Evolutionary conservation across 2,888 invertebrate species (phyloP), one percentile per base, ranked within the genome.

Genomic region (Coleophora deauratella): DNA sequence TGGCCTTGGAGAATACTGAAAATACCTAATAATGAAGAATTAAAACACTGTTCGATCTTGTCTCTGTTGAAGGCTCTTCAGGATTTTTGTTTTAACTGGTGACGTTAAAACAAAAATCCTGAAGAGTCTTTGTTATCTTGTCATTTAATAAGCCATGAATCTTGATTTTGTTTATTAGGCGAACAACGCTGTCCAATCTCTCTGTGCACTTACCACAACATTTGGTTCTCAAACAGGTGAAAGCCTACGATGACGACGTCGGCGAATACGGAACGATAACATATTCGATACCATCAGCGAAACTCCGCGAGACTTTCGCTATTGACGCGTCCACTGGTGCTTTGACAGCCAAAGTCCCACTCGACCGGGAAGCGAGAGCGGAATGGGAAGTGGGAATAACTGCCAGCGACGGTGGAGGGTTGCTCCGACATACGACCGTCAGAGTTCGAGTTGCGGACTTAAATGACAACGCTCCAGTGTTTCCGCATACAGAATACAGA

Each of bases 381-480:
- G 76, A 77, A 56, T 79, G 76, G 77, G 66, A 62, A 67, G 88
- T 97, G 52, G 92, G 92, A 0, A 88, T 98, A 21, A 88, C 91
- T 74, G 97, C 95, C 9, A 89, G 89, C 28, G 97, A 98, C 78
- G 91, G 90, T 33, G 95, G 95, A 49, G 91, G 95, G 50, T 88
- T 91, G 65, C 88, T 92, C 46, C 91, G 92, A 13, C 92, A 93
- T 72, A 87, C 94, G 34, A 87, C 88, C 28, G 89, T 96, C 49
- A 88, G 93, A 70, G 93, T 98, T 33, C 90, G 91, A 68, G 92
- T 98, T 37, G 84, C 87, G 14, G 97, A 97, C 77, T 88, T 90
- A 49, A 96, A 96, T 76, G 96, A 97, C 70, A 92, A 95, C 72
- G 82, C 91, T 38, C 97, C 97, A 0, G 78, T 77, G 42, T 96